phyloP scores from a whole-genome alignment of 2,797 vertebrate genomes.

The Schizopygopsis malacanthus region DNA sequence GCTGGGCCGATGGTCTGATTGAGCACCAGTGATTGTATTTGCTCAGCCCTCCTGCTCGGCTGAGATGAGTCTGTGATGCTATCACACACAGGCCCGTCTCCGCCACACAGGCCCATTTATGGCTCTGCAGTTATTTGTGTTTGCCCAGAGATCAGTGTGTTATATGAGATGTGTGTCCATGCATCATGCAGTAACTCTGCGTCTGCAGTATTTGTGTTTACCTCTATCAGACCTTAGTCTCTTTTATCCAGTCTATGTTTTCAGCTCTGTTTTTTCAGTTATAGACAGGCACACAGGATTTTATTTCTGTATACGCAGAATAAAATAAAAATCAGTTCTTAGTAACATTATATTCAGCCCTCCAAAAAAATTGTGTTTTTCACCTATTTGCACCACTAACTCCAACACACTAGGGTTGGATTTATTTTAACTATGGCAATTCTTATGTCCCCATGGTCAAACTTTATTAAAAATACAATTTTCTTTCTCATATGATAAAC shows the following conservation, averaged over 20 bases:
- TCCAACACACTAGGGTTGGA: no score
- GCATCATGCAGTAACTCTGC: slow-evolving; percentile 37
- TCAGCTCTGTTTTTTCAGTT: neutral
- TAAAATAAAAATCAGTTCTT: neutral
- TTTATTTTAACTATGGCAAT: neutral
- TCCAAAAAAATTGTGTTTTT: neutral
- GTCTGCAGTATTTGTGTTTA: slow-evolving; percentile 35
- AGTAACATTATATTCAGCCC: neutral
- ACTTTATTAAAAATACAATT: neutral
- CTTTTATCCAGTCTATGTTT: slow-evolving; percentile 16
- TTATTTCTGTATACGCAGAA: neutral
- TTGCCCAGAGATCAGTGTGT: slow-evolving; percentile 59
- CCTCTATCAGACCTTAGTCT: slow-evolving; percentile 31
- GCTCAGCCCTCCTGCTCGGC: slow-evolving; percentile 47
- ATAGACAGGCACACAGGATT: neutral
- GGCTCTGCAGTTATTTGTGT: slow-evolving; percentile 54
- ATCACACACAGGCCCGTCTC: slow-evolving; percentile 41
- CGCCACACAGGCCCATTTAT: slow-evolving; percentile 41
- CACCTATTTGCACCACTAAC: neutral
- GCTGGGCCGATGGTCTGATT: slow-evolving; percentile 50
- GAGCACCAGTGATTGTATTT: slow-evolving; percentile 60
- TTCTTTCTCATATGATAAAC: neutral
- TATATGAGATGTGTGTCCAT: slow-evolving; percentile 57
- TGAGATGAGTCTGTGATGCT: slow-evolving; percentile 51
- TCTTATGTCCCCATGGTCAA: neutral